Base-by-base conservation (phyloP, 2,888 invertebrate genomes). In the Drosophila rellima region DNA sequence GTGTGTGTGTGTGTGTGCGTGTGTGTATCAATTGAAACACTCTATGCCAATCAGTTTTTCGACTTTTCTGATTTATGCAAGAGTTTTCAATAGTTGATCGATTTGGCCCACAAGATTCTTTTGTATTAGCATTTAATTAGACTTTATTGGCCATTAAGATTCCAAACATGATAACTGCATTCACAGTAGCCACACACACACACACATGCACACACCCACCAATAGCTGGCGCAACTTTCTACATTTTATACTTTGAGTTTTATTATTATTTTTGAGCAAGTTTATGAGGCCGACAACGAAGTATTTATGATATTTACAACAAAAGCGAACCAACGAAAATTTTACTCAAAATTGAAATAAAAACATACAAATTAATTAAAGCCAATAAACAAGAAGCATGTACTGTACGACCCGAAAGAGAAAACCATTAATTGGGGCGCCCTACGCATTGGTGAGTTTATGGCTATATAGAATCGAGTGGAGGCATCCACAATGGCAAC, bases 291-390 rank as follows among this genome's bases (percentile, higher is more conserved):
- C 67, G 50, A 23, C 64, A 64, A 47, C 72, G 87, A 86, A 85
- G 77, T 85, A 85, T 85, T 85, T 88, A 85, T 83, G 85, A 83
- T 83, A 86, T 83, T 86, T 74, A 78, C 77, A 79, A 78, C 84
- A 84, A 81, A 78, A 75, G 78, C 67, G 35, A 70, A 70, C 44
- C 64, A 50, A 40, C 11, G 60, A 68, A 72, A 71, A 71, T 74
- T 82, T 68, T 63, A 71, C 70, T 69, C 72, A 85, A 84, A 84
- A 83, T 88, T 74, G 84, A 85, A 81, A 86, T 86, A 81, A 86
- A 85, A 85, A 85, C 87, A 85, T 86, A 85, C 85, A 88, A 85
- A 85, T 85, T 85, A 85, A 85, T 85, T 88, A 86, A 82, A 72
- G 74, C 73, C 83, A 88, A 83, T 83, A 83, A 83, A 83, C 80